Conservation (phyloP, 2,888 invertebrate genomes). For the Tinea trinotella region DNA sequence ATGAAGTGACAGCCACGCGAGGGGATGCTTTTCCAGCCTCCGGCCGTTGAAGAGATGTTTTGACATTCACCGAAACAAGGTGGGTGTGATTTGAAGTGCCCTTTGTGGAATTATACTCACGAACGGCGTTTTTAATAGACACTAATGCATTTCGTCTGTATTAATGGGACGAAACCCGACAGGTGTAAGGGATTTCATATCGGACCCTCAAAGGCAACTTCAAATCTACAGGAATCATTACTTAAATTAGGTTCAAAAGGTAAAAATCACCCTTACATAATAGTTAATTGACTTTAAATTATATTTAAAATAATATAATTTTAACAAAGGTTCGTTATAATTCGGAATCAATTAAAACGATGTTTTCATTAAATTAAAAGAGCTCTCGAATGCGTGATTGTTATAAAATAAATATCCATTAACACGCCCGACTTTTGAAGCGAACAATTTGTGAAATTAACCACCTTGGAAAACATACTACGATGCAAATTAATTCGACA, state of each 20-base stretch:
- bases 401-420: slow-evolving; percentile 8
- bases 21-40: slow-evolving; percentile 61
- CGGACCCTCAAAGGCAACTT: background rate
- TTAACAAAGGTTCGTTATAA: background rate
- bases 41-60: slow-evolving; percentile 61
- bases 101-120: slow-evolving; percentile 71
- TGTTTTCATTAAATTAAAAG: slow-evolving; percentile 12
- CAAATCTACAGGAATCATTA: background rate
- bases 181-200: slow-evolving; percentile 45
- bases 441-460: slow-evolving; percentile 5
- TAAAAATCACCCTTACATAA: background rate
- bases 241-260: background rate
- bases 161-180: slow-evolving; percentile 60
- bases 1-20: slow-evolving; percentile 66
- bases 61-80: slow-evolving; percentile 66
- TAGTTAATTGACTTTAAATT: background rate
- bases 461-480: slow-evolving; percentile 18
- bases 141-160: slow-evolving; percentile 68
- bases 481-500: slow-evolving; percentile 66
- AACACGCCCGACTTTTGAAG: background rate
- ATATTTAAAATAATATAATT: slow-evolving; percentile 7
- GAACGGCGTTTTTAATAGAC: slow-evolving; percentile 68
- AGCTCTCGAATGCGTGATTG: background rate
- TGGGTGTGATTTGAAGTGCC: slow-evolving; percentile 72
- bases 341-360: background rate